Conservation (phyloP, 1,140 invertebrate genomes). For the Temnothorax nylanderi region DNA sequence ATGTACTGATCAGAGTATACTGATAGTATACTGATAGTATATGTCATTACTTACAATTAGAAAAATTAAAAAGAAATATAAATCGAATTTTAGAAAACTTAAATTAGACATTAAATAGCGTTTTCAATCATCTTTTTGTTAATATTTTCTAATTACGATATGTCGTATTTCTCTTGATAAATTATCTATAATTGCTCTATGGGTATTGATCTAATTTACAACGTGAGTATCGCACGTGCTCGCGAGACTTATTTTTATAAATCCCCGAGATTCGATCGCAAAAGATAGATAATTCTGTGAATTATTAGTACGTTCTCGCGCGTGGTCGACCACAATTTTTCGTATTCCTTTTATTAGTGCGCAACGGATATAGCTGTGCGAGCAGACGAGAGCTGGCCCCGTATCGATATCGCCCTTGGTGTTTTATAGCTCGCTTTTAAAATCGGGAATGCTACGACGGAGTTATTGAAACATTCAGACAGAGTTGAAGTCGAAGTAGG, state of each 20-base stretch:
- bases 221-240: not conserved
- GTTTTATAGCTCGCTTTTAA: conserved; percentile 48
- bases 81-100: not conserved
- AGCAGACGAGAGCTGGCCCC: not conserved
- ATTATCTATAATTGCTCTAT: not conserved
- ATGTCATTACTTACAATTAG: not conserved
- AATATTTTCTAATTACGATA: not conserved
- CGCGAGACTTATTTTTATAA: conserved; percentile 52
- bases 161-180: not conserved
- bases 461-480: conserved; percentile 38
- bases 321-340: conserved; percentile 18
- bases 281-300: conserved; percentile 29
- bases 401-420: conserved; percentile 34
- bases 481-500: conserved; percentile 44
- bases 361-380: conserved; percentile 51
- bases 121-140: not conserved
- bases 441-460: conserved; percentile 40
- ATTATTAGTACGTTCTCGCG: not conserved
- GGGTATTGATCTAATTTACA: conserved; percentile 4
- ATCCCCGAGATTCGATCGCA: conserved; percentile 40
- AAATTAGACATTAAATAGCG: not conserved
- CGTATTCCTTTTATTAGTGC: conserved; percentile 53
- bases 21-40: no score
- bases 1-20: no score
- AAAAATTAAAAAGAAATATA: not conserved